Base-by-base conservation (phyloP, 2,113 vertebrate genomes). In the Hippocampus comes region DNA sequence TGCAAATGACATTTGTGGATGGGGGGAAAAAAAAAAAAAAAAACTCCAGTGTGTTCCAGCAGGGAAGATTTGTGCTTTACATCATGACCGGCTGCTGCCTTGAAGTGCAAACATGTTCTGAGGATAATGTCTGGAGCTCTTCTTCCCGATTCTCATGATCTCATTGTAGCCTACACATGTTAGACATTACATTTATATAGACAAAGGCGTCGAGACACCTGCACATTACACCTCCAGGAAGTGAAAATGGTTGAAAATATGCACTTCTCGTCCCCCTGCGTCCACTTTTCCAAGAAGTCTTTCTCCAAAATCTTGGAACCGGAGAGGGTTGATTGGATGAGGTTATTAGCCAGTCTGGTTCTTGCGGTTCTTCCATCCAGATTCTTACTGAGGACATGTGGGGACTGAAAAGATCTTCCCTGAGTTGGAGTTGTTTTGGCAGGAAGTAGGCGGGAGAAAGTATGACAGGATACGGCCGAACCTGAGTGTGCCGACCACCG, bases 21-120 rank as follows among this genome's bases (percentile, higher is more conserved):
- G 11, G 11, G 11, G 9, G 10, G 11, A 2, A 2, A 11, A 12
- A 43, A 43, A 14, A 30, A 30, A 30, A 0, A 30, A 3, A 30
- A 30, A 88, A 80, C 82, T 80, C 76, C 78, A 80, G 78, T 79
- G 77, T 55, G 68, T 78, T 77, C 76, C 81, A 82, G 73, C 0
- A 17, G 76, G 67, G 69, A 67, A 69, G 80, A 63, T 66, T 72
- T 80, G 79, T 87, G 85, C 85, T 90, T 86, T 74, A 80, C 85
- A 83, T 87, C 85, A 86, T 59, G 75, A 67, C 77, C 53, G 73
- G 59, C 72, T 70, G 71, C 71, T 61, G 69, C 72, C 18, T 78
- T 5, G 0, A n/a, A 70, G 79, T 67, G 49, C 74, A 72, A 74
- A 71, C 43, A 61, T 61, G 57, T 72, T 18, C 55, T 61, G 69